phyloP scores from a whole-genome alignment of 2,888 invertebrate species.

The Dromius quadrimaculatus region DNA sequence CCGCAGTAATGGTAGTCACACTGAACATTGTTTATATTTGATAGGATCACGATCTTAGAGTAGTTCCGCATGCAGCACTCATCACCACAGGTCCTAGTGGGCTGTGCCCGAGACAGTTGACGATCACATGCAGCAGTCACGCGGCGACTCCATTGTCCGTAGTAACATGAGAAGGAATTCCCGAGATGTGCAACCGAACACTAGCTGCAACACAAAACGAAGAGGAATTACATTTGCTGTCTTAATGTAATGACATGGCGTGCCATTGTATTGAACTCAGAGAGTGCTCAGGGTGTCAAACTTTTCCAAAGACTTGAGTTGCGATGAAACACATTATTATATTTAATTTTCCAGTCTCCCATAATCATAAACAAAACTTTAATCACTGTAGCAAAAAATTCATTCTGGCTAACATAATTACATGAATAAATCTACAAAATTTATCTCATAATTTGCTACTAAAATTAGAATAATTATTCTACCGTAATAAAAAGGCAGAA shows the following conservation, averaged over 20 bases:
- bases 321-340: too few species aligned
- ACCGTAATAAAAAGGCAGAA: too few species aligned
- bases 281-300: too few species aligned
- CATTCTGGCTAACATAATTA: too few species aligned
- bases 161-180: constrained; percentile 18
- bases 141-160: constrained; percentile 15
- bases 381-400: too few species aligned
- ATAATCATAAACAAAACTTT: too few species aligned
- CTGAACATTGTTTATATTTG: constrained; percentile 59
- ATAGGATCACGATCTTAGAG: constrained; percentile 10
- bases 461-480: too few species aligned
- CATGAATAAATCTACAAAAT: too few species aligned
- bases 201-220: constrained; percentile 23
- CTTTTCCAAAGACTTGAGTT: too few species aligned
- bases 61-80: constrained; percentile 18
- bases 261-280: too few species aligned
- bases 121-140: constrained; percentile 30
- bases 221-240: constrained; percentile 17
- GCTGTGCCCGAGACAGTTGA: constrained; percentile 3
- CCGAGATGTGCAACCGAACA: constrained; percentile 11
- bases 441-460: too few species aligned
- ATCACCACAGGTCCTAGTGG: constrained; percentile 9
- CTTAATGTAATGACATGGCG: constrained; percentile 20
- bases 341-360: too few species aligned
- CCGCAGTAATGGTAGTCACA: constrained; percentile 58